These are phyloP conservation scores for Catharus ustulatus DNA, from an alignment of 2,797 vertebrate genomes.

Conservation along the genomic window DNA sequence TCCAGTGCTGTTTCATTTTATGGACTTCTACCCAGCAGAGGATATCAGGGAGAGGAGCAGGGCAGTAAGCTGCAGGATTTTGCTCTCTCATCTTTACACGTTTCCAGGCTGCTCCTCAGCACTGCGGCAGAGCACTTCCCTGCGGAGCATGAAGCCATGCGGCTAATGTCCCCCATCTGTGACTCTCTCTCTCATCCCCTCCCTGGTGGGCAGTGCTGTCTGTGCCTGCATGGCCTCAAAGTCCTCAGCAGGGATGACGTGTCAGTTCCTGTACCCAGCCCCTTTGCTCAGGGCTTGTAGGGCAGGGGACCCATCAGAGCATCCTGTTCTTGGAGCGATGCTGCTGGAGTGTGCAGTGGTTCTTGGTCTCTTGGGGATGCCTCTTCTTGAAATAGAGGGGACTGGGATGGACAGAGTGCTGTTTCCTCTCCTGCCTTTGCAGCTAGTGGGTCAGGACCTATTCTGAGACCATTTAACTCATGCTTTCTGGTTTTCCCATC, in stretches of 20 bases:
- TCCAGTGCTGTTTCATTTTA: neutral
- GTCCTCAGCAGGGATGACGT: fast-evolving
- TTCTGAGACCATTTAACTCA: neutral
- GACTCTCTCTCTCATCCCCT: neutral
- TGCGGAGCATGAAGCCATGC: conserved; percentile 15
- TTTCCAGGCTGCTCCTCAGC: neutral
- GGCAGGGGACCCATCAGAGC: neutral
- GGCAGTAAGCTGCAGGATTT: neutral
- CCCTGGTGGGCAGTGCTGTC: neutral
- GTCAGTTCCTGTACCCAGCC: neutral
- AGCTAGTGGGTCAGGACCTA: neutral
- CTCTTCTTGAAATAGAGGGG: neutral
- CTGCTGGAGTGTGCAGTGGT: neutral
- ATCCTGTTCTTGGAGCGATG: fast-evolving
- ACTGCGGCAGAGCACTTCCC: neutral
- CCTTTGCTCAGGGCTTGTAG: neutral
- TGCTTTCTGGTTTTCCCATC: neutral
- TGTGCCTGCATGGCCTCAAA: neutral
- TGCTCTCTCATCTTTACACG: neutral
- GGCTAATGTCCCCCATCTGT: conserved; percentile 43
- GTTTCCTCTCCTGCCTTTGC: neutral
- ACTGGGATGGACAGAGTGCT: neutral
- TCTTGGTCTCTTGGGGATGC: neutral
- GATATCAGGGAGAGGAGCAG: neutral
- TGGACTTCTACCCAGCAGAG: neutral